Percentiles rank a stretch among this genome's conserved stretches.
phyloP scores from a whole-genome alignment of 2,113 vertebrate species.

The Elaphurus davidianus region DNA sequence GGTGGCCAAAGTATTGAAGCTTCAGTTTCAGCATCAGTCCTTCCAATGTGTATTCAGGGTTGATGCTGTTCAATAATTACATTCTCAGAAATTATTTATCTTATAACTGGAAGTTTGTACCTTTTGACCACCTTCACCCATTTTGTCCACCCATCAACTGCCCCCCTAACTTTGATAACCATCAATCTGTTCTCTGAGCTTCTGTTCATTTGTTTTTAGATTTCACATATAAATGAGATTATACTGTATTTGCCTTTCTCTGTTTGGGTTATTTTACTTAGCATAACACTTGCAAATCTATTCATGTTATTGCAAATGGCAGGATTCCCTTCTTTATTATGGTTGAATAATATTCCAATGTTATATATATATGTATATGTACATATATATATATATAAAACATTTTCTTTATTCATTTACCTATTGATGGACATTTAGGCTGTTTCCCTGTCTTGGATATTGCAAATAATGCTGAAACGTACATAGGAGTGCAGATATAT shows the following conservation, averaged over 20 bases:
- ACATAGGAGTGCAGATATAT: background rate
- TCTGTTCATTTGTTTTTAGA: background rate
- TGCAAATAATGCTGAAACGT: background rate
- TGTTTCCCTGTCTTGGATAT: background rate
- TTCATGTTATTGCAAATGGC: background rate
- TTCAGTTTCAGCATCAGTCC: background rate
- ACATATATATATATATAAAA: background rate
- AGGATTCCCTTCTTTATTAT: background rate
- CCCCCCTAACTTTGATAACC: background rate
- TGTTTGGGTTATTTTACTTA: background rate
- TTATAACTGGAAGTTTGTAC: background rate
- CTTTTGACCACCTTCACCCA: background rate
- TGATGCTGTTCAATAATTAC: background rate
- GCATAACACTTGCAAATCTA: background rate
- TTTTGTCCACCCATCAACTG: background rate
- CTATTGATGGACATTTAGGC: background rate
- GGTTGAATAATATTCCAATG: background rate
- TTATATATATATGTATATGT: background rate
- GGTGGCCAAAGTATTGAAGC: background rate
- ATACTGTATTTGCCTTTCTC: background rate
- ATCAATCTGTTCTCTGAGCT: background rate
- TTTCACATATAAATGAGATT: background rate
- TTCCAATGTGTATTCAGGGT: background rate
- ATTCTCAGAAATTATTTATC: background rate
- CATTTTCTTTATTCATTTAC: background rate